These are phyloP conservation scores for Sialia sialis DNA, from an alignment of 2,113 vertebrate species.

Conservation along the genomic window DNA sequence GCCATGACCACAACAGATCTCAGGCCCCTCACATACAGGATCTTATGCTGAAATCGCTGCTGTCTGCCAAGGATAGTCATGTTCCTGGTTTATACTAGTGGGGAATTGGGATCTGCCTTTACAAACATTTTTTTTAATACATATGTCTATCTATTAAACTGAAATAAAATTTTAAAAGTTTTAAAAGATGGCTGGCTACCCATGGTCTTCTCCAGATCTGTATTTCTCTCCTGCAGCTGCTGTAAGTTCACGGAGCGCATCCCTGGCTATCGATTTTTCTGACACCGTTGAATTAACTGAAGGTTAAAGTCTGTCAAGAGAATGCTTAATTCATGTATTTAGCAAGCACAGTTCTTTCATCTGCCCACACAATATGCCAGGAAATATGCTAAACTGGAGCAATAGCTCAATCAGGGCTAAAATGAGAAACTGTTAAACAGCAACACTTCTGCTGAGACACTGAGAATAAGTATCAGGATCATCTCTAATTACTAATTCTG, in stretches of 20 bases:
- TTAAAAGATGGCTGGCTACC: neutral
- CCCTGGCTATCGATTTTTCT: neutral
- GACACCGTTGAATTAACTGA: constrained; percentile 19
- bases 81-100: fast-evolving
- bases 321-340: constrained; percentile 40
- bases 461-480: neutral
- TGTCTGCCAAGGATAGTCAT: neutral
- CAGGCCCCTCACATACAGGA: neutral
- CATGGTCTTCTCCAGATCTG: neutral
- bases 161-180: neutral
- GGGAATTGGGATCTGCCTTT: neutral
- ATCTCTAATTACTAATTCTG: neutral
- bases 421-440: constrained; percentile 13
- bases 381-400: constrained; percentile 51
- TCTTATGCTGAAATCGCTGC: neutral
- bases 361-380: constrained; percentile 27
- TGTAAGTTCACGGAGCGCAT: neutral
- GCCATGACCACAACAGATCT: neutral
- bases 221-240: neutral
- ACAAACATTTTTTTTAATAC: neutral
- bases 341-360: constrained; percentile 39
- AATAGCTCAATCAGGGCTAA: constrained; percentile 23
- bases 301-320: constrained; percentile 48
- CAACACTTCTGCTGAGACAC: neutral
- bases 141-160: neutral